phyloP scores from a whole-genome alignment of 2,888 invertebrate species.

The Ophion slaviceki region DNA sequence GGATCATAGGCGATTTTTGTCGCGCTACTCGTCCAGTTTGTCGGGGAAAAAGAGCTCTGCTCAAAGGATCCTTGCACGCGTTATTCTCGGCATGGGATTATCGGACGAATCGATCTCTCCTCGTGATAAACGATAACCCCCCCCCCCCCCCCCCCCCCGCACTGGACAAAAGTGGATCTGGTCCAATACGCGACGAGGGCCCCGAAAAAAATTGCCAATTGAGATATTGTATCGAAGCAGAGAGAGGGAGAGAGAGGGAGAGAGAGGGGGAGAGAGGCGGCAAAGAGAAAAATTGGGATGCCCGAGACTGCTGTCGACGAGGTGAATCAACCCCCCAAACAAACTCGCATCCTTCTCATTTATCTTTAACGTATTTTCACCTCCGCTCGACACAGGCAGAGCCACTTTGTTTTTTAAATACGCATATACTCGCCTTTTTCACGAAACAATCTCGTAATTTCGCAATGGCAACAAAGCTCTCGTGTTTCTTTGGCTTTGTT shows the following conservation, averaged over 20 bases:
- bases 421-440: not conserved
- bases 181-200: not conserved
- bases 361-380: not conserved
- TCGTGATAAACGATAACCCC: too few species aligned
- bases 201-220: conserved; percentile 6
- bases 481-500: conserved; percentile 2
- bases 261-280: not conserved
- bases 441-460: not conserved
- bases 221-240: too few species aligned
- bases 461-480: not conserved
- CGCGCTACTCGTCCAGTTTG: too few species aligned
- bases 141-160: too few species aligned
- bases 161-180: too few species aligned
- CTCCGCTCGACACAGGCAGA: not conserved
- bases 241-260: not conserved
- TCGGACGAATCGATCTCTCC: too few species aligned
- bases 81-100: too few species aligned
- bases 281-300: conserved; percentile 44
- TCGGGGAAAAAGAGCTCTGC: too few species aligned
- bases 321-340: conserved; percentile 49
- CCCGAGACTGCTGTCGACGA: conserved; percentile 52
- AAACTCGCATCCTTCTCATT: not conserved
- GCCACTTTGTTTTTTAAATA: not conserved
- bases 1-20: too few species aligned
- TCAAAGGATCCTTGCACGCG: too few species aligned